Percentiles rank a stretch among this genome's conserved stretches.
phyloP scores from a whole-genome alignment of 30 jellyfish, hydroid and myxozoan genomes.

The Chironex yamaguchii region DNA sequence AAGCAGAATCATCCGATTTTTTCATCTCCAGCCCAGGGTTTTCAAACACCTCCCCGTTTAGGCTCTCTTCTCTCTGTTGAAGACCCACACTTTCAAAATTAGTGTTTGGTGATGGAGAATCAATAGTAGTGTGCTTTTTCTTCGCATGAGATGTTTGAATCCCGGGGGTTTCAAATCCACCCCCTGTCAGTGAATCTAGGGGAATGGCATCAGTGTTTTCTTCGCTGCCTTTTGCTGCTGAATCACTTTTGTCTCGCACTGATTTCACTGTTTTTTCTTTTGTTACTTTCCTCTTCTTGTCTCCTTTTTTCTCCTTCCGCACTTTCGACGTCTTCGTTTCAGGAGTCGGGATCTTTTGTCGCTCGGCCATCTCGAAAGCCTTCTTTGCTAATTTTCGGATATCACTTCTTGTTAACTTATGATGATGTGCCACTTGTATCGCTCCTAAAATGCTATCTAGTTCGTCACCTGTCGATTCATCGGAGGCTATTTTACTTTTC shows the following conservation, averaged over 20 bases:
- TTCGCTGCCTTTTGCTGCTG: too few species aligned
- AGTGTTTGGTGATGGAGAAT: neutral
- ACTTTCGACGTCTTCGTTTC: constrained; percentile 2
- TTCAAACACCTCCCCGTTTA: neutral
- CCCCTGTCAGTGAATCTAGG: too few species aligned
- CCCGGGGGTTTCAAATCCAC: neutral
- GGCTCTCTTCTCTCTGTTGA: neutral
- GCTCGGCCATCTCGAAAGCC: constrained; percentile 82
- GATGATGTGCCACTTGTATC: constrained; percentile 82
- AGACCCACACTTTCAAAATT: neutral
- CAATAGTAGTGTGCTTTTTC: too few species aligned
- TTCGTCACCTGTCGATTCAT: constrained; percentile 75
- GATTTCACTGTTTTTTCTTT: neutral
- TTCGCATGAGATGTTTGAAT: neutral
- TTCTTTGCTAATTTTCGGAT: constrained; percentile 90
- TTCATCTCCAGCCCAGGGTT: neutral
- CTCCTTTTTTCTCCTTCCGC: neutral
- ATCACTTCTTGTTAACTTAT: constrained; percentile 92
- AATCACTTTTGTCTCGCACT: too few species aligned
- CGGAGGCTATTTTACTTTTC: neutral
- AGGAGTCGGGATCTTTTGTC: neutral
- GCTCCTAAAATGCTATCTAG: constrained; percentile 78
- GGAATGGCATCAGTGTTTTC: too few species aligned
- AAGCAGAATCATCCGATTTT: neutral
- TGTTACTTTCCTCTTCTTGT: neutral